Evolutionary conservation across 1,140 invertebrate genomes (phyloP).

Genomic region (Metopolophium dirhodum): DNA sequence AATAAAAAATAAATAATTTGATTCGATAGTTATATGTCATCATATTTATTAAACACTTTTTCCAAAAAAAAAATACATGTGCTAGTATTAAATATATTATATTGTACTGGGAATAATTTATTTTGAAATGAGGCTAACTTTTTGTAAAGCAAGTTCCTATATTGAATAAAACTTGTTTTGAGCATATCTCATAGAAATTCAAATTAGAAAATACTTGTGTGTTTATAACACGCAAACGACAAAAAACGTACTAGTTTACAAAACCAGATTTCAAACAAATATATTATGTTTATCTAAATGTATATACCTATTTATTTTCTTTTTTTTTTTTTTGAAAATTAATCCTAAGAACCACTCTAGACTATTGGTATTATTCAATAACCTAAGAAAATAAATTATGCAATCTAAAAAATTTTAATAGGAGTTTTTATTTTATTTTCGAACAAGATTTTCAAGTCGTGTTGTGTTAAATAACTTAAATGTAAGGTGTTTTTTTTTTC

Average conservation of each 20-base stretch:
- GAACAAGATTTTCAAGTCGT: not conserved
- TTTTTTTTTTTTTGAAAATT: not conserved
- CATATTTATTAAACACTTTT: not conserved
- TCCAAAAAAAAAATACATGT: not conserved
- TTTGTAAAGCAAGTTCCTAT: not conserved
- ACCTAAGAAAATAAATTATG: not conserved
- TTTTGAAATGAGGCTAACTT: not conserved
- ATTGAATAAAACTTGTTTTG: constrained; percentile 35
- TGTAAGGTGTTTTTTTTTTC: not conserved
- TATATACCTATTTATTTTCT: not conserved
- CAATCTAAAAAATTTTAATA: not conserved
- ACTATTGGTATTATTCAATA: not conserved
- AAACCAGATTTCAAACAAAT: constrained; percentile 5
- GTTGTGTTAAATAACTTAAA: not conserved
- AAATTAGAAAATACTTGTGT: constrained; percentile 11
- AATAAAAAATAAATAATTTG: too few species aligned
- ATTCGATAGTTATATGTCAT: not conserved
- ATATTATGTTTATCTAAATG: not conserved
- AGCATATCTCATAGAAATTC: not conserved
- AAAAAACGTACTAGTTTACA: not conserved
- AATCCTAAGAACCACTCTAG: not conserved
- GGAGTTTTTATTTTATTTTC: not conserved
- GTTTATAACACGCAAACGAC: not conserved
- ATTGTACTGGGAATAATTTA: not conserved
- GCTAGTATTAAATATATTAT: not conserved